These are phyloP conservation scores for Lagenorhynchus albirostris DNA, from an alignment of 2,113 vertebrate species.

Conservation along the genomic window DNA sequence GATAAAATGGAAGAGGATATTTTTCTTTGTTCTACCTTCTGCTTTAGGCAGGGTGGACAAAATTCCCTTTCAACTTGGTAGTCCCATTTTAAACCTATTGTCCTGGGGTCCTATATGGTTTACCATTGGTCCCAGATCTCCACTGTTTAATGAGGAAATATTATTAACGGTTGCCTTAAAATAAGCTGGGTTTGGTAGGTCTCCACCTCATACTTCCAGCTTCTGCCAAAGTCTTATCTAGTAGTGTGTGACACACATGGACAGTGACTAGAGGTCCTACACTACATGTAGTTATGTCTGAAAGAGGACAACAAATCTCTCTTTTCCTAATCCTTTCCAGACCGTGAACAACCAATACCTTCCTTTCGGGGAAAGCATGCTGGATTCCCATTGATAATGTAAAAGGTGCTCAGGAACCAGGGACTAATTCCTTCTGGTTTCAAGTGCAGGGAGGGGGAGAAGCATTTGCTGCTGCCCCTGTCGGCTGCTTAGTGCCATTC, in stretches of 20 bases:
- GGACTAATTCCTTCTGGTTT: not conserved
- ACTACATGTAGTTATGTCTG: not conserved
- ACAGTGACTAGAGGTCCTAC: not conserved
- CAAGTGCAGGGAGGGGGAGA: not conserved
- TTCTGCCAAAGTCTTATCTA: not conserved
- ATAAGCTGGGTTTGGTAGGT: not conserved
- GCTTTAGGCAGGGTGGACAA: not conserved
- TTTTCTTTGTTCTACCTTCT: not conserved
- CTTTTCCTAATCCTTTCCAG: not conserved
- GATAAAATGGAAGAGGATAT: not conserved
- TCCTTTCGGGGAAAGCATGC: not conserved
- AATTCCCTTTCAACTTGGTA: not conserved
- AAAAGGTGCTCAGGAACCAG: not conserved
- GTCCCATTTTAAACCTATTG: not conserved
- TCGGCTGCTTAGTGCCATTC: no score
- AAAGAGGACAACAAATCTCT: not conserved
- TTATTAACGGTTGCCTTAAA: not conserved
- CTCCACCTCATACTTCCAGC: not conserved
- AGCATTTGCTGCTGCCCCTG: not conserved
- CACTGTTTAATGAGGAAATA: not conserved
- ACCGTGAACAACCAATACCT: not conserved
- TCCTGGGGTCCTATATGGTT: not conserved
- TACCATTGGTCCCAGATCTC: not conserved
- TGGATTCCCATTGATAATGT: no score
- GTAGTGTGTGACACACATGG: not conserved